Conservation (phyloP, 1,140 invertebrate genomes). For the Drosophila yakuba region DNA sequence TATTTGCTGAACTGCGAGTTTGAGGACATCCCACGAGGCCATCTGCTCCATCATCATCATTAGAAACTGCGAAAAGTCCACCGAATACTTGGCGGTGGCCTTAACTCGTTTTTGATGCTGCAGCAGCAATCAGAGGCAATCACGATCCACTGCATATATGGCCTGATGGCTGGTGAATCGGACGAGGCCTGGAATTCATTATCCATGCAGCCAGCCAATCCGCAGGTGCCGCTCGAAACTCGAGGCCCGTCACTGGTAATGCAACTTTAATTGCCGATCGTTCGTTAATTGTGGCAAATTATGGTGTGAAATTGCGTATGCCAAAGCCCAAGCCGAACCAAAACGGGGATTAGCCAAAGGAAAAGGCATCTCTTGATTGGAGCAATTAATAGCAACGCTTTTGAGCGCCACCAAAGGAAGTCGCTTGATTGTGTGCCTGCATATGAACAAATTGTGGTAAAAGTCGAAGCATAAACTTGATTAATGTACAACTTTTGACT, state of each 20-base stretch:
- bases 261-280: slow-evolving; percentile 77
- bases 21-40: slow-evolving; percentile 34
- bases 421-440: slow-evolving; percentile 32
- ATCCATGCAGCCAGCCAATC: slow-evolving; percentile 52
- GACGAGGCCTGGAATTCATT: slow-evolving; percentile 45
- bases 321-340: slow-evolving; percentile 4
- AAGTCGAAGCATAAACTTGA: slow-evolving; percentile 34
- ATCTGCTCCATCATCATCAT: slow-evolving; percentile 64
- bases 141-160: slow-evolving; percentile 40
- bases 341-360: slow-evolving; percentile 28
- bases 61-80: slow-evolving; percentile 74
- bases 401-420: slow-evolving; percentile 54
- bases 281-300: slow-evolving; percentile 78
- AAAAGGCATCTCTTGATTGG: slow-evolving; percentile 62
- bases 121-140: slow-evolving; percentile 39
- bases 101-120: slow-evolving; percentile 76
- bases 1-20: slow-evolving; percentile 8
- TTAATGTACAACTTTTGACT: slow-evolving; percentile 7
- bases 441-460: slow-evolving; percentile 29
- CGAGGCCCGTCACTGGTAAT: slow-evolving; percentile 50
- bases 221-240: slow-evolving; percentile 59
- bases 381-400: slow-evolving; percentile 69
- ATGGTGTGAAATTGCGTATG: slow-evolving; percentile 58
- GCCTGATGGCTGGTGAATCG: slow-evolving; percentile 35
- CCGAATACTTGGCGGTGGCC: slow-evolving; percentile 65